Conservation (phyloP, 2,888 invertebrate species). For the Leptinotarsa haldemani region DNA sequence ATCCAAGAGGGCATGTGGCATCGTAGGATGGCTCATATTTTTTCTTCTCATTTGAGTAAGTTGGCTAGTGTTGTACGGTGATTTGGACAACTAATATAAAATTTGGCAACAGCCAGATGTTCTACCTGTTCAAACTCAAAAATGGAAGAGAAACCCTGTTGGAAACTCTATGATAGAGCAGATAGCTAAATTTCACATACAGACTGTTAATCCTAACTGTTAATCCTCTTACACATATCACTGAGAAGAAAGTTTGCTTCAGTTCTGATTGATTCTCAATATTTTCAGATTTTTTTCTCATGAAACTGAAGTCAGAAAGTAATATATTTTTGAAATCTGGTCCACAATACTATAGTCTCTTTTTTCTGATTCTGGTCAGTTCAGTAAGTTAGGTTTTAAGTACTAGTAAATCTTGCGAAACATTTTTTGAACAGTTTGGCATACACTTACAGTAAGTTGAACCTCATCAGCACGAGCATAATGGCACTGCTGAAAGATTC, state of each 20-base stretch:
- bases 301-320: too few species aligned
- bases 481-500: conserved; percentile 12
- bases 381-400: background rate
- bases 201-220: background rate
- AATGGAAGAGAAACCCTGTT: background rate
- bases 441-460: background rate
- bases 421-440: background rate
- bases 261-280: background rate
- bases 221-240: background rate
- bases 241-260: background rate
- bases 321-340: background rate
- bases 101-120: background rate
- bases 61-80: background rate
- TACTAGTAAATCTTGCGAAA: background rate
- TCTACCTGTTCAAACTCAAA: background rate
- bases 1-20: background rate
- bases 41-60: background rate
- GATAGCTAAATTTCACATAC: background rate
- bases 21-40: background rate
- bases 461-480: background rate
- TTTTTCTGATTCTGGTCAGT: conserved; percentile 8
- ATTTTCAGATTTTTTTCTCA: background rate
- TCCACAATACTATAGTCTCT: background rate
- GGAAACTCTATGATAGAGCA: background rate
- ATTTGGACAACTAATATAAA: background rate